Evolutionary conservation across 2,888 invertebrate species (phyloP).

Genomic region (Ephialtes manifestator): DNA sequence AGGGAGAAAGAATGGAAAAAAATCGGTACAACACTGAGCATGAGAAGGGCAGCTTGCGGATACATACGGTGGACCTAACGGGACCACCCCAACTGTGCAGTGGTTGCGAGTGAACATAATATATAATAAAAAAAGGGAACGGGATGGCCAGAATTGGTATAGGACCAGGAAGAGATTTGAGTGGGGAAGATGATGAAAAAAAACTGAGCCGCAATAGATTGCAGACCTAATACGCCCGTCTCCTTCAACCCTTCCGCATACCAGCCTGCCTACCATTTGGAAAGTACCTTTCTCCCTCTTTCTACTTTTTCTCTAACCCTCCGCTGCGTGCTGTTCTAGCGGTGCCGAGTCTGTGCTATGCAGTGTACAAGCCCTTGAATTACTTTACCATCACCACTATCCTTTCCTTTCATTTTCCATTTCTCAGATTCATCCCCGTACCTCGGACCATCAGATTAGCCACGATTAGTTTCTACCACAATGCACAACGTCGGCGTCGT

Average conservation of each 20-base stretch:
- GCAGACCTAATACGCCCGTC: constrained; percentile 49
- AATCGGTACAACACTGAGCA: constrained; percentile 27
- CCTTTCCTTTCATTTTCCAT: constrained; percentile 31
- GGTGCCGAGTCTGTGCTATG: constrained; percentile 47
- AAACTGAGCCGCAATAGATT: constrained; percentile 39
- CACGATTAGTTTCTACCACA: constrained; percentile 33
- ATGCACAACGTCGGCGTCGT: constrained; percentile 25
- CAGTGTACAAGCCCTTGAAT: constrained; percentile 42
- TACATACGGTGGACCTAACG: constrained; percentile 63
- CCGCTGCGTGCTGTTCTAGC: constrained; percentile 38
- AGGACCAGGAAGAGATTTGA: constrained; percentile 44
- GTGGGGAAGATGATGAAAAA: constrained; percentile 45
- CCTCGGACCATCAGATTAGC: constrained; percentile 54
- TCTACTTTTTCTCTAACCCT: constrained; percentile 36
- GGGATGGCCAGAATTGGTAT: constrained; percentile 35
- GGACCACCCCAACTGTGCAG: constrained; percentile 59
- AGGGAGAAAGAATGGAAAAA: constrained; percentile 25
- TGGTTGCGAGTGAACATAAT: constrained; percentile 46
- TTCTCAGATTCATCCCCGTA: constrained; percentile 45
- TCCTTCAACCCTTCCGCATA: constrained; percentile 73
- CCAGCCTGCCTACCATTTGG: constrained; percentile 72
- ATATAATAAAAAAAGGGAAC: constrained; percentile 27
- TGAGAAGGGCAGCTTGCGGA: constrained; percentile 65
- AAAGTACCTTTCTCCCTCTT: constrained; percentile 71
- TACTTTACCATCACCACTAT: constrained; percentile 36